phyloP scores from a whole-genome alignment of 23 tunicate species.

The Diplosoma virens region DNA sequence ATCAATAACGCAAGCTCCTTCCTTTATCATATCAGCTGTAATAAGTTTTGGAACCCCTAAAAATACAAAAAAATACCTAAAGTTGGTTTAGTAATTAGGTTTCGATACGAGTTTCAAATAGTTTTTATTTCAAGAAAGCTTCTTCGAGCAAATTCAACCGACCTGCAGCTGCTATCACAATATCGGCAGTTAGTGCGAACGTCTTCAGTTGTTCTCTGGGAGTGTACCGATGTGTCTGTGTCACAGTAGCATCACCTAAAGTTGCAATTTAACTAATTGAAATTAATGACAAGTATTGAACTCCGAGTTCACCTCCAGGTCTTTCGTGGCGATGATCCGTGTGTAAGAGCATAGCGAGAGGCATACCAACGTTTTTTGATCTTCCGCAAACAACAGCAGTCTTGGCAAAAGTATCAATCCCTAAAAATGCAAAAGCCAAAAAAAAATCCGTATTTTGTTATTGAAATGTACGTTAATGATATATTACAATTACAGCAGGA shows the following conservation, averaged over 20 bases:
- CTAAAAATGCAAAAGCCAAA: neutral
- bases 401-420: constrained; percentile 92
- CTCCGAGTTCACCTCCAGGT: constrained; percentile 60
- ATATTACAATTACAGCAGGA: too few species aligned
- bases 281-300: neutral
- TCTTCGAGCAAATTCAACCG: too few species aligned
- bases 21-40: constrained; percentile 93
- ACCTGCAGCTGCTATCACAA: constrained; percentile 92
- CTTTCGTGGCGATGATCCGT: constrained; percentile 92
- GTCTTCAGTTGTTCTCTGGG: constrained; percentile 82
- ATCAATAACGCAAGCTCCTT: constrained; percentile 91
- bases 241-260: constrained; percentile 91
- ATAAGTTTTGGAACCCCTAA: constrained; percentile 74
- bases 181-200: constrained; percentile 74
- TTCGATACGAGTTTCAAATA: too few species aligned
- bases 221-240: constrained; percentile 89
- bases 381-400: constrained; percentile 91
- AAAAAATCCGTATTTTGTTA: neutral
- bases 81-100: too few species aligned
- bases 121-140: too few species aligned
- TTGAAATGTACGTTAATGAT: too few species aligned
- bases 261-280: neutral
- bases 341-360: constrained; percentile 89
- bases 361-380: constrained; percentile 96
- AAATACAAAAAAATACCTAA: too few species aligned